Evolutionary conservation across 2,797 vertebrate species (phyloP).

Genomic region (Sylvia borin): DNA sequence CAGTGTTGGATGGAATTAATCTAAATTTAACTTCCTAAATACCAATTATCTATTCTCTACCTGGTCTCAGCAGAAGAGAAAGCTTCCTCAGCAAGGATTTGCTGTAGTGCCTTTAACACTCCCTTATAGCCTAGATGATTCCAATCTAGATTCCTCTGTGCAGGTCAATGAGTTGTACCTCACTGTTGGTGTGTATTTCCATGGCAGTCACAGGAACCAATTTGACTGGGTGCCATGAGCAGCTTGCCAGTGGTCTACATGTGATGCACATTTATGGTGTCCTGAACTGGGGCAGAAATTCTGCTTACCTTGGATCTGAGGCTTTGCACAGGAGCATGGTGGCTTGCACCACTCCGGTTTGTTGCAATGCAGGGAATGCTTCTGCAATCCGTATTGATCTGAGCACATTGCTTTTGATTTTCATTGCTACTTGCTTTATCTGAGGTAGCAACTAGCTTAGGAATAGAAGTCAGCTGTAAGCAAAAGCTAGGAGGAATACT

Average conservation of each 20-base stretch:
- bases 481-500: neutral
- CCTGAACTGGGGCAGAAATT: neutral
- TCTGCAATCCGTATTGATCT: neutral
- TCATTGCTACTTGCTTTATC: neutral
- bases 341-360: neutral
- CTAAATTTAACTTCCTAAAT: neutral
- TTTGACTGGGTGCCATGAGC: neutral
- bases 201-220: neutral
- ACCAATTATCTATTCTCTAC: neutral
- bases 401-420: neutral
- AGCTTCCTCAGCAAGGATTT: neutral
- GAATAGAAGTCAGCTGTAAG: neutral
- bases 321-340: neutral
- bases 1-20: neutral
- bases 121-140: neutral
- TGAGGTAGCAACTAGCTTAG: neutral
- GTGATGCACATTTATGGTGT: neutral
- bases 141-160: neutral
- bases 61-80: neutral
- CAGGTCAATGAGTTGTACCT: neutral
- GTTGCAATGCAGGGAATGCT: neutral
- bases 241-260: neutral
- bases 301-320: neutral
- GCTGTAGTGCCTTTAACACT: neutral
- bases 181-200: accelerated